phyloP scores from a whole-genome alignment of 2,888 invertebrate genomes.

The Cerceris rybyensis region DNA sequence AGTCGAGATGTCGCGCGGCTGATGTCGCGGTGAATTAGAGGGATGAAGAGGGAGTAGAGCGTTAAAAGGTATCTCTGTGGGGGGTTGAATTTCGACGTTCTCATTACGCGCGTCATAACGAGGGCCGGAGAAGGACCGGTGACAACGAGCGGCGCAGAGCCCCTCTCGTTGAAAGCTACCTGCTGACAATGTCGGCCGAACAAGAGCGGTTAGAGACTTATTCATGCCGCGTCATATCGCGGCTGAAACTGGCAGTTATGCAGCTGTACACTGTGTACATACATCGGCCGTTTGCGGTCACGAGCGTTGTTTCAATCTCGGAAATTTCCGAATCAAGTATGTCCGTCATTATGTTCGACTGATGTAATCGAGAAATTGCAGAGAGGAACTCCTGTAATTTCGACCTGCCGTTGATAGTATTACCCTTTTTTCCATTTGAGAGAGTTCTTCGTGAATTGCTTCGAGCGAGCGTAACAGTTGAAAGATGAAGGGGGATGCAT shows the following conservation, averaged over 20 bases:
- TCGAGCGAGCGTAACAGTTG: no score
- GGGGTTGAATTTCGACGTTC: conserved; percentile 60
- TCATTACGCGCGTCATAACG: conserved; percentile 64
- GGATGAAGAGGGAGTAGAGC: conserved; percentile 25
- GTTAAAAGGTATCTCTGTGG: conserved; percentile 55
- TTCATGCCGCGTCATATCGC: conserved; percentile 69
- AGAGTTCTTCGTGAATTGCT: no score
- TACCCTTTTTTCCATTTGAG: no score
- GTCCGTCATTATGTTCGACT: conserved; percentile 58
- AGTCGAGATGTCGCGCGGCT: conserved; percentile 31
- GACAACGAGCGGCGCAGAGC: conserved; percentile 41
- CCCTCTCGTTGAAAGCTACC: conserved; percentile 56
- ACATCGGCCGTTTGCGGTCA: conserved; percentile 55
- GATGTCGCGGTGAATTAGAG: conserved; percentile 54
- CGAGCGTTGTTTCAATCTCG: conserved; percentile 54
- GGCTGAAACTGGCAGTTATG: conserved; percentile 74
- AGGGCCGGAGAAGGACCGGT: conserved; percentile 47
- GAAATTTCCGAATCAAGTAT: conserved; percentile 63
- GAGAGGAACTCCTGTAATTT: neutral
- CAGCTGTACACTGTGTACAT: conserved; percentile 51
- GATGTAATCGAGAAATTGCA: conserved; percentile 26
- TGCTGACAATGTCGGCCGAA: conserved; percentile 66
- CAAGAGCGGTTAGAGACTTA: conserved; percentile 71
- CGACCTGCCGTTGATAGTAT: no score
- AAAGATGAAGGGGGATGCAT: no score